Evolutionary conservation across 2,113 vertebrate species (phyloP).

Genomic region (Gobiocypris rarus): DNA sequence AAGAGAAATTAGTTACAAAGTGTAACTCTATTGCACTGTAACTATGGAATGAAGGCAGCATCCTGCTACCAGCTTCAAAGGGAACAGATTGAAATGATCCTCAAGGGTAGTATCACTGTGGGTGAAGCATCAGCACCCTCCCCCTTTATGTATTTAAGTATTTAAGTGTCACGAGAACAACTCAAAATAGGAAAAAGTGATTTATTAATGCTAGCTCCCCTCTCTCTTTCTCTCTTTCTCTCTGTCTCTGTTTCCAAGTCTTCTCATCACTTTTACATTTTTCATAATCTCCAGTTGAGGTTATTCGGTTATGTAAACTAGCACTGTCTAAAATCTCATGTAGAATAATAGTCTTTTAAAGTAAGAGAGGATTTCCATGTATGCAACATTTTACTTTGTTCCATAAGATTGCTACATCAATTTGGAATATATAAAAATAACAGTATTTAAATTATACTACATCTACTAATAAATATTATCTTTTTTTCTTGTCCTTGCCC

Average conservation of each 20-base stretch:
- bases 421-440: not conserved
- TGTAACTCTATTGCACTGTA: slow-evolving; percentile 40
- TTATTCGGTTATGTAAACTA: slow-evolving; percentile 44
- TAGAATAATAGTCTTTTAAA: slow-evolving; percentile 25
- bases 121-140: slow-evolving; percentile 68
- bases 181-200: slow-evolving; percentile 59
- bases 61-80: slow-evolving; percentile 79
- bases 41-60: slow-evolving; percentile 55
- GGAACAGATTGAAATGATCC: slow-evolving; percentile 78
- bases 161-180: slow-evolving; percentile 59
- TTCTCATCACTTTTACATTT: slow-evolving; percentile 7
- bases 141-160: slow-evolving; percentile 76
- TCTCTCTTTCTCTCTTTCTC: slow-evolving; percentile 57
- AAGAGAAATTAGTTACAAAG: slow-evolving; percentile 39
- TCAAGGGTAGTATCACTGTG: slow-evolving; percentile 75
- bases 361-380: slow-evolving; percentile 36
- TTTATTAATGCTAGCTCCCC: slow-evolving; percentile 69
- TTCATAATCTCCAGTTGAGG: slow-evolving; percentile 41
- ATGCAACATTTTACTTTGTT: slow-evolving; percentile 66
- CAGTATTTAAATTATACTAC: no score
- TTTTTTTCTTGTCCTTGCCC: not conserved
- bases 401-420: slow-evolving; percentile 50
- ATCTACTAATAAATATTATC: no score
- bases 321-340: not conserved
- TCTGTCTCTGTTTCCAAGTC: slow-evolving; percentile 26